These are phyloP conservation scores for Pseudomyrmex concolor DNA, from an alignment of 1,140 invertebrate genomes.

Conservation along the genomic window DNA sequence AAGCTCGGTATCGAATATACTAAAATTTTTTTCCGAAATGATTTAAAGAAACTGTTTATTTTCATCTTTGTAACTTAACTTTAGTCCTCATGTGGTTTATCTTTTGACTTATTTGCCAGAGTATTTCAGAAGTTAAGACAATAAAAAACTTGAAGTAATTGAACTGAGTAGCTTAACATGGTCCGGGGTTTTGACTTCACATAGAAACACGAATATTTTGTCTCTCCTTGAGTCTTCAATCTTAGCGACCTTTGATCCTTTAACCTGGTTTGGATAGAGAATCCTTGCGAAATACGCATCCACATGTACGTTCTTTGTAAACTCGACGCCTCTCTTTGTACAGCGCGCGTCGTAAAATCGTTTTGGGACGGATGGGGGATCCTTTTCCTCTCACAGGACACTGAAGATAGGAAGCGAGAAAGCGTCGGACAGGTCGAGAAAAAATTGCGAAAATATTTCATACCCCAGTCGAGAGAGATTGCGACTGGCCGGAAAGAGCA, in stretches of 20 bases:
- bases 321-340: constrained; percentile 28
- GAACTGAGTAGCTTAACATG: constrained; percentile 1
- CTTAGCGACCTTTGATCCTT: constrained; percentile 37
- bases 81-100: no score
- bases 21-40: not conserved
- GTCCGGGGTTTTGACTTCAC: constrained; percentile 7
- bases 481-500: constrained; percentile 52
- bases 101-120: no score
- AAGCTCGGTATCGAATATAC: not conserved
- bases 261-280: constrained; percentile 28
- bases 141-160: not conserved
- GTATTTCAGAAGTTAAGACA: not conserved
- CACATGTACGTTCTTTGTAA: constrained; percentile 53
- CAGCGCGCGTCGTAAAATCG: constrained; percentile 37
- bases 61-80: not conserved
- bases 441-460: constrained; percentile 62
- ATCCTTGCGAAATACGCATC: constrained; percentile 38
- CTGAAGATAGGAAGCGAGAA: constrained; percentile 48
- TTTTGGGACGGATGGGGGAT: constrained; percentile 16
- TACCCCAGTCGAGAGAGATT: constrained; percentile 47
- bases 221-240: constrained; percentile 8
- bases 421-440: constrained; percentile 27
- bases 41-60: constrained; percentile 1
- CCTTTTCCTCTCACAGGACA: constrained; percentile 35
- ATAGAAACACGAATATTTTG: constrained; percentile 30